phyloP scores from a whole-genome alignment of 2,797 vertebrate genomes.

The Natrix natrix region DNA sequence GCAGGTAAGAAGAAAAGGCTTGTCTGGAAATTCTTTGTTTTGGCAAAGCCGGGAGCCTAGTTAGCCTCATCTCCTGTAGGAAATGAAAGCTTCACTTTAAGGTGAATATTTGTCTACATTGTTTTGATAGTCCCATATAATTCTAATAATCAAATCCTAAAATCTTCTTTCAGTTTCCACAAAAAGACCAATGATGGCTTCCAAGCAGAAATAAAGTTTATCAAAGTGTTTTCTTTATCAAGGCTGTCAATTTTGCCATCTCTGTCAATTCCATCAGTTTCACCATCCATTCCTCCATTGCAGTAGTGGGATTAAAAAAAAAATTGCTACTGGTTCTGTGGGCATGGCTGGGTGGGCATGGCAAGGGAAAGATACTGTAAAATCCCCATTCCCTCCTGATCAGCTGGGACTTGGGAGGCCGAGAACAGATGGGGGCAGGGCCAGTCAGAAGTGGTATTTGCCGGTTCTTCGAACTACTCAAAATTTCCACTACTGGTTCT shows the following conservation, averaged over 20 bases:
- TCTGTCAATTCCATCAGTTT: background rate
- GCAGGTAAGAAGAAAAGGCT: constrained; percentile 64
- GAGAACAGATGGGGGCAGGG: too few species aligned
- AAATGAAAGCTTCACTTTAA: background rate
- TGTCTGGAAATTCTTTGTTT: too few species aligned
- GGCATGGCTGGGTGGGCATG: too few species aligned
- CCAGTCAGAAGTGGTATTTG: too few species aligned
- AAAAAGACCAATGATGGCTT: background rate
- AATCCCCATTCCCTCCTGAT: too few species aligned
- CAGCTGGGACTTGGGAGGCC: too few species aligned
- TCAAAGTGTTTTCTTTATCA: background rate
- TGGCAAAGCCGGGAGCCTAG: background rate
- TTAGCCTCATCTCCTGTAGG: background rate
- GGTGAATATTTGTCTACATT: background rate
- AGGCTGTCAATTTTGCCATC: background rate
- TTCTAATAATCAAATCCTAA: background rate
- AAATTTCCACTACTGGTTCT: too few species aligned
- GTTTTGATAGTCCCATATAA: background rate
- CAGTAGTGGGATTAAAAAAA: too few species aligned
- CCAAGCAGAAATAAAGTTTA: background rate
- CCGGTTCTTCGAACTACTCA: too few species aligned
- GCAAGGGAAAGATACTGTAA: too few species aligned
- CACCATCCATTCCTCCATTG: background rate
- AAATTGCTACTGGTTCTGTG: too few species aligned
- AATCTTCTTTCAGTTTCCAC: background rate